Evolutionary conservation across 2,797 vertebrate genomes (phyloP), one percentile per base, ranked within the genome.

Genomic region (Kryptolebias ocellatus): DNA sequence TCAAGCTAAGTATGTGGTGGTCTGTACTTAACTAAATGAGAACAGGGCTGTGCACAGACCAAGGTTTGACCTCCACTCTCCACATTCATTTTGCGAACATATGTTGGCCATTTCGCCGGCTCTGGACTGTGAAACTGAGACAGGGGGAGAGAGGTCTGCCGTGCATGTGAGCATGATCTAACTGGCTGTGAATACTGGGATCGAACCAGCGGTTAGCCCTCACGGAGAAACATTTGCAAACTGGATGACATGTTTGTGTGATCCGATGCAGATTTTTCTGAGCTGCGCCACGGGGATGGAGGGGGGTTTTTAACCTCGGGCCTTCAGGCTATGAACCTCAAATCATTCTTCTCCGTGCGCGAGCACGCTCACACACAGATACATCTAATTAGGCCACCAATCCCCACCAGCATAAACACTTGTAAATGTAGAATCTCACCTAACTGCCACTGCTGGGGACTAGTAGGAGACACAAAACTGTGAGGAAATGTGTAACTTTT

Each of bases 81-180:
- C 65, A 76, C 89, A 86, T 91, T 89, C 84, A 82, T 91, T 92
- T 89, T 87, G 85, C 83, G 80, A 92, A 90, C 92, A 93, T 90
- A 86, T 93, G 92, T 91, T 90, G 91, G 85, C 90, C 83, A 93
- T 93, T 92, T 92, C 65, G 28, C 80, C 86, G 86, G 76, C 87
- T 85, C 87, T 87, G 86, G 81, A 82, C 85, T 86, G 87, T 89
- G 90, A 89, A 90, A 90, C 84, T 71, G 80, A 92, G 88, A 90
- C 87, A 70, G 80, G 78, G 67, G 79, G 20, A 72, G 76, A 66
- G 78, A 68, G 78, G 67, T 78, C 90, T 84, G 87, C 60, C 52
- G 45, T 76, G 81, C 86, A 86, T 87, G 79, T 80, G 84, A 91
- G 85, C 61, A 63, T 88, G 89, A 89, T 87, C 85, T 86, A 89